These are phyloP conservation scores for Noturus placidus DNA, from an alignment of 2,113 vertebrate genomes.

Conservation along the genomic window DNA sequence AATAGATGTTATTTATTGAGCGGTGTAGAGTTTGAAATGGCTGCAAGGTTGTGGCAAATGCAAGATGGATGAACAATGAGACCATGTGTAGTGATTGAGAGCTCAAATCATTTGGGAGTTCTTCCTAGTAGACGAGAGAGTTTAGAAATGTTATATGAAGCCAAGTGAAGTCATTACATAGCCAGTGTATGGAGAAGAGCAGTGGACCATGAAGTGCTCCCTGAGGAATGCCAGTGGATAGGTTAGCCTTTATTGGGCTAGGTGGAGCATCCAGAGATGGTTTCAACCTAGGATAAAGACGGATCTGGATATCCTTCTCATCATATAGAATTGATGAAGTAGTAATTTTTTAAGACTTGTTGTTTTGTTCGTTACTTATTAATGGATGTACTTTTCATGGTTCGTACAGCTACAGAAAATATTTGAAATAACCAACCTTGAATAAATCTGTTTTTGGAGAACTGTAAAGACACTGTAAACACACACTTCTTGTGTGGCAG, in stretches of 20 bases:
- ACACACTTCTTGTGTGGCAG: not conserved
- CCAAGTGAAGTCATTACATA: not conserved
- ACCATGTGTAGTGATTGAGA: not conserved
- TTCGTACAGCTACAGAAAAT: not conserved
- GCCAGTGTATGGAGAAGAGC: constrained; percentile 1
- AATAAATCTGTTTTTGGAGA: not conserved
- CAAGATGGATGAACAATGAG: not conserved
- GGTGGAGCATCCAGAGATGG: not conserved
- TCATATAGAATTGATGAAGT: not conserved
- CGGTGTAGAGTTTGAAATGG: not conserved
- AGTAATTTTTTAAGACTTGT: too few relatives aligned
- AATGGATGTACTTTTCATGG: not conserved
- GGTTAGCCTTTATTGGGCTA: not conserved
- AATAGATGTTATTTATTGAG: not conserved
- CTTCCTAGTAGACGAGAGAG: not conserved
- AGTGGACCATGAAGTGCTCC: constrained; percentile 2
- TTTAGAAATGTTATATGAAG: not conserved
- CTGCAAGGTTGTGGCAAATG: not conserved
- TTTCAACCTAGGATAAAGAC: not conserved
- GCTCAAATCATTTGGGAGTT: not conserved
- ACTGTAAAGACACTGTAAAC: too few relatives aligned
- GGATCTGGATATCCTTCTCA: not conserved
- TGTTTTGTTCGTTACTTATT: not conserved
- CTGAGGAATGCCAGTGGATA: not conserved
- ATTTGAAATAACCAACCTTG: not conserved